Evolutionary conservation across 2,797 vertebrate species (phyloP).

Genomic region (Phoeniculus purpureus): DNA sequence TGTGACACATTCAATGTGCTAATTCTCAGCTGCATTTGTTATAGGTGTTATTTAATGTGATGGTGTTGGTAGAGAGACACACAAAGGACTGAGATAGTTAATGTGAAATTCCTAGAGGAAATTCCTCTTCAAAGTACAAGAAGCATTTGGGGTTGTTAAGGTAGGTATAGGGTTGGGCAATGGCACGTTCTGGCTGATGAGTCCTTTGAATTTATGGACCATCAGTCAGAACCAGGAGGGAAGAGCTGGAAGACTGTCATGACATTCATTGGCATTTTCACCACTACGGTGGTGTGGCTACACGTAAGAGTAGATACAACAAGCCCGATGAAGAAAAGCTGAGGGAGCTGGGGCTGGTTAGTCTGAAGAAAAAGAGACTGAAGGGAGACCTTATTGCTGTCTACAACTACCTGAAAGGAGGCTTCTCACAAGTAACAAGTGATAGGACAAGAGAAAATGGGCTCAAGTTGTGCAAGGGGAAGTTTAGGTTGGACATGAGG

Average conservation of each 20-base stretch:
- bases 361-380: too few species aligned
- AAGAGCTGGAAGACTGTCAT: not conserved
- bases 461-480: too few species aligned
- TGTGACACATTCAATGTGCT: not conserved
- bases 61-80: not conserved
- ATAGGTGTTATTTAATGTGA: not conserved
- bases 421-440: too few species aligned
- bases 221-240: not conserved
- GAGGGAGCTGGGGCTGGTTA: too few species aligned
- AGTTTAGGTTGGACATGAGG: too few species aligned
- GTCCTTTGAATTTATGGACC: not conserved
- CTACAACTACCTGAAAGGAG: too few species aligned
- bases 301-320: not conserved
- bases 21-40: conserved; percentile 29
- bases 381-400: too few species aligned
- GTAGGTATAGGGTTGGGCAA: not conserved
- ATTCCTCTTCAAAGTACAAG: not conserved
- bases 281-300: not conserved
- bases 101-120: not conserved
- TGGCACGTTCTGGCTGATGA: not conserved
- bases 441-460: too few species aligned
- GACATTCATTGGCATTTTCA: not conserved
- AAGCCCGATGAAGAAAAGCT: too few species aligned
- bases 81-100: not conserved
- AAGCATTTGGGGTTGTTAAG: not conserved